Base-by-base conservation (phyloP, 64 coral and sea anemone species). In the Montipora foliosa region DNA sequence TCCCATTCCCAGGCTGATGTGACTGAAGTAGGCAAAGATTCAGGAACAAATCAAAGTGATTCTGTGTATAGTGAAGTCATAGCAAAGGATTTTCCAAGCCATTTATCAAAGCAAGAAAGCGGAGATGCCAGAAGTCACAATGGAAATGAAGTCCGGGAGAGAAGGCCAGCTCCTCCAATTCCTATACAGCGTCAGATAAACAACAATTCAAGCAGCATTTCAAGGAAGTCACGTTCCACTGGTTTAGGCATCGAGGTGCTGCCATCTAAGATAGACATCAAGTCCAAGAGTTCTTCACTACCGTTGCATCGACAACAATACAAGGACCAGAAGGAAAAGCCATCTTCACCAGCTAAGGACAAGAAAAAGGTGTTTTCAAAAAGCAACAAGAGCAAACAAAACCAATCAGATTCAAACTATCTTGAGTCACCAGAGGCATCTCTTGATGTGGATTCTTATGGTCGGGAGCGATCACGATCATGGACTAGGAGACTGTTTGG, bases 401-500 rank as follows among this genome's bases (percentile, higher is more conserved):
- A 71, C 5, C 46, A 16, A 86, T 14, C 82, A 22, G 82, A 86
- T 72, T 68, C 81, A 6, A 67, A 84, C 44, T 29, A 86, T 72
- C 66, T 22, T 8, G 76, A 52, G 49, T 45, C 50, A 49, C 80
- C 82, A 15, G 84, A 88, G 59, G 20, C 50, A n/a, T 91, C 83
- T 49, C 46, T 62, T 20, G 57, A 85, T 8, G 21, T 9, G 4
- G 87, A 83, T 57, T 71, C 89, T 4, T 19, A 71, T 15, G 82
- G 19, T 14, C 94, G 87, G 57, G 69, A 75, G 22, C 70, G 89
- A 90, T 87, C 88, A 37, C 88, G 96, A n/a, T 92, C 96, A 8
- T 98, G 96, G 96, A 94, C 76, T 14, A 76, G 88, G 51, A 92
- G 75, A 76, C 66, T 98, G 44, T 98, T 98, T 75, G 84, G 96